A percentile compares a stretch with the other conserved stretches of the same genome.
These are phyloP conservation scores for Lichenostomus cassidix DNA, from an alignment of 2,113 vertebrate species.

Conservation along the genomic window DNA sequence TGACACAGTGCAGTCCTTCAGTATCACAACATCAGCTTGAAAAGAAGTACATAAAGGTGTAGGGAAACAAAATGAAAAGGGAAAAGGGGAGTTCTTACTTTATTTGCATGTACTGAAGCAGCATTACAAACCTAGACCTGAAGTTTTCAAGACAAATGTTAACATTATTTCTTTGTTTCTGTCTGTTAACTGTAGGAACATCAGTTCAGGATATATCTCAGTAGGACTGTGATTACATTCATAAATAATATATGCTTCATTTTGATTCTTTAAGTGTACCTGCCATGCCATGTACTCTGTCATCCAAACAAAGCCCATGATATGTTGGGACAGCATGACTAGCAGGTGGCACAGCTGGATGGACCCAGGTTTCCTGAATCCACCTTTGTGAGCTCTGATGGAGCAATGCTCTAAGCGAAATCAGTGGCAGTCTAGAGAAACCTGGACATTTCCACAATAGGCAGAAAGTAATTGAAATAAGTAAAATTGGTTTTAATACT, in stretches of 20 bases:
- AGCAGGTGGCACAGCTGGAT: not conserved
- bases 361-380: not conserved
- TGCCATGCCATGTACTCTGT: not conserved
- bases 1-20: not conserved
- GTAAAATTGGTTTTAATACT: not conserved
- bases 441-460: not conserved
- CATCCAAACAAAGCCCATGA: accelerated
- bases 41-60: not conserved
- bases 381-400: not conserved
- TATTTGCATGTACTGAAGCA: not conserved
- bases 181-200: not conserved
- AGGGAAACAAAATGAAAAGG: not conserved
- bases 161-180: not conserved
- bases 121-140: not conserved
- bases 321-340: not conserved
- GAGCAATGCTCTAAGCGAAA: not conserved
- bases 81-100: not conserved
- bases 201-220: not conserved
- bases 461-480: not conserved
- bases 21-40: not conserved
- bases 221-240: not conserved
- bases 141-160: not conserved
- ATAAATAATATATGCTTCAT: not conserved
- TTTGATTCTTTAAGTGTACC: not conserved
- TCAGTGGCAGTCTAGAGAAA: not conserved